These are phyloP conservation scores for Gymnothorax reevesii DNA, from an alignment of 2,797 vertebrate genomes.

Conservation along the genomic window DNA sequence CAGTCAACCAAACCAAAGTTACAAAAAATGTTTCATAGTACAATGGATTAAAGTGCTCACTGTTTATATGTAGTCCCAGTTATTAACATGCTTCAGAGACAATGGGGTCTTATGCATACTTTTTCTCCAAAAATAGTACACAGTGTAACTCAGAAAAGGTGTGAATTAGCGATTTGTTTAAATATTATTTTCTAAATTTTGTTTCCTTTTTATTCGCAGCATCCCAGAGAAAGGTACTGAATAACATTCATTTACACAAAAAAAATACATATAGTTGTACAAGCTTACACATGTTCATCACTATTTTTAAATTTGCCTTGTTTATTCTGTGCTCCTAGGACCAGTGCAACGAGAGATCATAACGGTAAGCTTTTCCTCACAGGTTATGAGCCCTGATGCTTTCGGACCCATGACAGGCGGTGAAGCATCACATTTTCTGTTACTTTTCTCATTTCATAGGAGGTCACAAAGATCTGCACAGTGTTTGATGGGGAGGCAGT, in stretches of 20 bases:
- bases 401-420: background rate
- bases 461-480: slow-evolving; percentile 57
- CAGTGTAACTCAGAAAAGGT: background rate
- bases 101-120: background rate
- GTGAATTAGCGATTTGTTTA: background rate
- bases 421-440: background rate
- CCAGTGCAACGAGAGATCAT: slow-evolving; percentile 36
- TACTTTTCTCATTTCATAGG: slow-evolving; percentile 42
- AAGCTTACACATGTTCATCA: background rate
- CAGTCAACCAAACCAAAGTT: too few relatives aligned
- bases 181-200: slow-evolving; percentile 5
- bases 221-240: slow-evolving; percentile 23
- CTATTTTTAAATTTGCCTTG: background rate
- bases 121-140: background rate
- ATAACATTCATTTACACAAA: background rate
- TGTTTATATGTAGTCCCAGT: background rate
- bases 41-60: background rate
- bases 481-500: slow-evolving; percentile 65
- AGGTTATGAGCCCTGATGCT: background rate
- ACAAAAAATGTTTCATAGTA: too few relatives aligned
- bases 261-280: background rate
- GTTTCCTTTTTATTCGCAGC: slow-evolving; percentile 10
- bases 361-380: slow-evolving; percentile 29
- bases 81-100: background rate
- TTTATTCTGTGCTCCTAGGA: slow-evolving; percentile 21